Evolutionary conservation across 2,797 vertebrate species (phyloP).

Genomic region (Esox lucius): DNA sequence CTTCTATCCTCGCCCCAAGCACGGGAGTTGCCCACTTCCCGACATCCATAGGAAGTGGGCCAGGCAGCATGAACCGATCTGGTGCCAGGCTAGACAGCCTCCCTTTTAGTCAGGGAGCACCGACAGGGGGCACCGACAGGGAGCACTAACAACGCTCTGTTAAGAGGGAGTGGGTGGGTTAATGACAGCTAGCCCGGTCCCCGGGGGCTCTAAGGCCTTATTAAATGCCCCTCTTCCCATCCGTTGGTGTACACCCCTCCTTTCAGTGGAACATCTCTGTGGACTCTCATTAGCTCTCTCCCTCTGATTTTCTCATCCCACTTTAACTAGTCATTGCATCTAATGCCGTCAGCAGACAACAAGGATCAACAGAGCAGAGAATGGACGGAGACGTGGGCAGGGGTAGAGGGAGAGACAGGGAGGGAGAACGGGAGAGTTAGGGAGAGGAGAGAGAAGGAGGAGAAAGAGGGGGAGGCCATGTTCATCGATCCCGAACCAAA

Average conservation of each 20-base stretch:
- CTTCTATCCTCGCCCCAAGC: neutral
- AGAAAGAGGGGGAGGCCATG: conserved; percentile 66
- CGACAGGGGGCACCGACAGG: neutral
- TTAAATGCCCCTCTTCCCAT: conserved; percentile 75
- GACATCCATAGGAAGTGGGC: no score
- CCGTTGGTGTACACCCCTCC: conserved; percentile 66
- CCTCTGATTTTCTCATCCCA: conserved; percentile 24
- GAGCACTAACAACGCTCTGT: conserved; percentile 69
- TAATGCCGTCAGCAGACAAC: conserved; percentile 81
- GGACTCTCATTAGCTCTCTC: conserved; percentile 71
- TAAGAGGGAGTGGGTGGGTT: conserved; percentile 69
- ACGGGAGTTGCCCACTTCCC: no score
- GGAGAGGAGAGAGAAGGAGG: neutral
- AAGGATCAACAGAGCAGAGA: conserved; percentile 78
- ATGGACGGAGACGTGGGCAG: neutral
- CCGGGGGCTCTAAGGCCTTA: conserved; percentile 69
- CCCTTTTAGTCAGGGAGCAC: neutral
- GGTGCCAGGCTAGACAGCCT: no score
- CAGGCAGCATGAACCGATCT: no score
- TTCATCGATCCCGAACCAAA: conserved; percentile 19
- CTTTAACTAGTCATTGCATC: conserved; percentile 83
- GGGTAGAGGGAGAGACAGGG: no score
- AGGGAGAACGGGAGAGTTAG: no score
- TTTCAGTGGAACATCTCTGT: conserved; percentile 81
- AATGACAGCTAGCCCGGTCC: conserved; percentile 64